Conservation (phyloP, 2,797 vertebrate species). For the Myoxocephalus aenaeus region DNA sequence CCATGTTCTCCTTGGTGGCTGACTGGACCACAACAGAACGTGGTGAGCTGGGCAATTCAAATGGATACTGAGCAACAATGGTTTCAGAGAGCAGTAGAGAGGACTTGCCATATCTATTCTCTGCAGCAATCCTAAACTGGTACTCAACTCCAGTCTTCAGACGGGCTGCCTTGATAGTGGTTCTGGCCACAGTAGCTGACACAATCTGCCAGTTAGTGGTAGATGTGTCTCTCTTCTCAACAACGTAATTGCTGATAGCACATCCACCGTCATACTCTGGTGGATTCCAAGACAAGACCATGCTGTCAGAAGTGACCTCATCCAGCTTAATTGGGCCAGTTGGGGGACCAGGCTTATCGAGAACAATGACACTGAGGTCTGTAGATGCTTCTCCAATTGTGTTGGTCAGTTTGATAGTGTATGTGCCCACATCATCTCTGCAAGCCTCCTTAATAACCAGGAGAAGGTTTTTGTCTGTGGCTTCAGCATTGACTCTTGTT, state of each 20-base stretch:
- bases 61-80: slow-evolving; percentile 95
- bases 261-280: slow-evolving; percentile 96
- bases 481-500: slow-evolving; percentile 94
- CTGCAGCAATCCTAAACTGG: slow-evolving; percentile 98
- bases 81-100: slow-evolving; percentile 90
- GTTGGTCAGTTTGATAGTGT: slow-evolving; percentile 91
- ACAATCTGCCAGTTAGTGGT: slow-evolving; percentile 98
- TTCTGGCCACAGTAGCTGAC: slow-evolving; percentile 98
- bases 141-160: slow-evolving; percentile 96
- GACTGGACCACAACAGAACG: slow-evolving; percentile 90
- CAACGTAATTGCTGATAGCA: slow-evolving; percentile 96
- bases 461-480: slow-evolving; percentile 87
- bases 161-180: slow-evolving; percentile 93
- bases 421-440: slow-evolving; percentile 94
- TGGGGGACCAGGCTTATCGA: slow-evolving; percentile 98
- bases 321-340: slow-evolving; percentile 96
- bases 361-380: slow-evolving; percentile 90
- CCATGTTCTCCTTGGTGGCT: slow-evolving; percentile 94
- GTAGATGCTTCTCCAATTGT: slow-evolving; percentile 90
- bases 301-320: slow-evolving; percentile 95
- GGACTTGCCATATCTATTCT: slow-evolving; percentile 98
- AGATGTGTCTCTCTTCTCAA: slow-evolving; percentile 98
- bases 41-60: slow-evolving; percentile 91
- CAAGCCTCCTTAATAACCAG: slow-evolving; percentile 95
- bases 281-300: slow-evolving; percentile 92